These are phyloP conservation scores for Rhinatrema bivittatum DNA, from an alignment of 2,797 vertebrate species.

Conservation along the genomic window DNA sequence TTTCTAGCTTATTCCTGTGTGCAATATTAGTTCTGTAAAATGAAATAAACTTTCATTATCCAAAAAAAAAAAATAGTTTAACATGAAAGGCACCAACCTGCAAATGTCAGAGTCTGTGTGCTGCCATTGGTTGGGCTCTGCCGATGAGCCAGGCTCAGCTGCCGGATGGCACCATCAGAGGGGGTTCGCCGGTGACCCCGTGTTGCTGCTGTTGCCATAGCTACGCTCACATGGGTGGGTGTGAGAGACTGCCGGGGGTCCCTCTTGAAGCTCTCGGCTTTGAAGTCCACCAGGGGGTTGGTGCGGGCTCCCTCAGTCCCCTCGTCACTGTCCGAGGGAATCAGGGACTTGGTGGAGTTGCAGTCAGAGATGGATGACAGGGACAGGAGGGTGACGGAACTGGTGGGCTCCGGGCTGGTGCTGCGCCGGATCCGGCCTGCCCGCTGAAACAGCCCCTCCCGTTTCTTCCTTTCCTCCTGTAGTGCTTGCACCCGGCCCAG, in stretches of 20 bases:
- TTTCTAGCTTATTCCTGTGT: too few relatives aligned
- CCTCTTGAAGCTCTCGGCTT: slow-evolving; percentile 83
- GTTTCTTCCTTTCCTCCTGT: slow-evolving; percentile 66
- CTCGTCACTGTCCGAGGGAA: slow-evolving; percentile 77
- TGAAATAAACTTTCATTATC: too few relatives aligned
- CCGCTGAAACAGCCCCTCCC: slow-evolving; percentile 59
- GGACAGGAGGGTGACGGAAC: slow-evolving; percentile 74
- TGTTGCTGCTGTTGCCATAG: slow-evolving; percentile 59
- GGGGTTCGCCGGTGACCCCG: slow-evolving; percentile 77
- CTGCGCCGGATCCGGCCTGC: slow-evolving; percentile 55
- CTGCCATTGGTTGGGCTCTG: slow-evolving; percentile 67
- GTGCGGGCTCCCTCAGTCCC: slow-evolving; percentile 9
- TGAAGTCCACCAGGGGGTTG: slow-evolving; percentile 78
- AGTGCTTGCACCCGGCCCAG: slow-evolving; percentile 62
- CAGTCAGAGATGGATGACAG: slow-evolving; percentile 82
- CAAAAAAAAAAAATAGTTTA: too few relatives aligned
- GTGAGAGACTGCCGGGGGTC: slow-evolving; percentile 85
- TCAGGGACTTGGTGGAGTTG: slow-evolving; percentile 81
- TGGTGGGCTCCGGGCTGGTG: slow-evolving; percentile 58
- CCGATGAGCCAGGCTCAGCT: slow-evolving; percentile 39
- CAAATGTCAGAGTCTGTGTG: too few relatives aligned
- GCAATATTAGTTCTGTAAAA: too few relatives aligned
- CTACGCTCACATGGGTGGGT: slow-evolving; percentile 74
- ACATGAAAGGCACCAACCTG: too few relatives aligned
- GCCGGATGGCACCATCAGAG: slow-evolving; percentile 76